phyloP scores from a whole-genome alignment of 1,140 invertebrate genomes.

The Tetramorium alpestre region DNA sequence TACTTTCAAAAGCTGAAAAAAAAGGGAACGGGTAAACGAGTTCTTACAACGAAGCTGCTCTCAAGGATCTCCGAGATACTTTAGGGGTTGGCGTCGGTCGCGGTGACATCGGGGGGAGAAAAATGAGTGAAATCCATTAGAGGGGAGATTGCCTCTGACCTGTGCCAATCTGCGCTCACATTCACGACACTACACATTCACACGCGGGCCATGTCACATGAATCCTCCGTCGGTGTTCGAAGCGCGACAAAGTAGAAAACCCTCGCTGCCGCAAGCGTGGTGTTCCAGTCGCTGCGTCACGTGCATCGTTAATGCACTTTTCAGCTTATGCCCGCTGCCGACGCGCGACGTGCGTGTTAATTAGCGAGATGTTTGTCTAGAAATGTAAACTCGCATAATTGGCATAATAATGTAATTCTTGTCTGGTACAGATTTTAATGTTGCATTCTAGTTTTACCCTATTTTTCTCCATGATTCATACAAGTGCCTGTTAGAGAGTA shows the following conservation, averaged over 20 bases:
- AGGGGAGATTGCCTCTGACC: conserved; percentile 79
- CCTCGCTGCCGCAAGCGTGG: conserved; percentile 7
- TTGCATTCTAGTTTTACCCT: not conserved
- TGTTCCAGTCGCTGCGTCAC: conserved; percentile 71
- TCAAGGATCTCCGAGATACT: conserved; percentile 68
- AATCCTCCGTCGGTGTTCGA: conserved; percentile 59
- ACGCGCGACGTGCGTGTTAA: conserved; percentile 31
- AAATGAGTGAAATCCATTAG: conserved; percentile 86
- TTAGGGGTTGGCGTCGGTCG: conserved; percentile 73
- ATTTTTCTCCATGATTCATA: no score
- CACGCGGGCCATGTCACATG: not conserved
- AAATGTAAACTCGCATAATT: conserved; percentile 33
- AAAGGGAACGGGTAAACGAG: conserved; percentile 62
- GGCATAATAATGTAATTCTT: conserved; percentile 32
- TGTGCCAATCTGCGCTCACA: conserved; percentile 66
- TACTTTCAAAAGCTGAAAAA: not conserved
- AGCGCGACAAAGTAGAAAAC: conserved; percentile 49
- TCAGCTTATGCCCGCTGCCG: conserved; percentile 47
- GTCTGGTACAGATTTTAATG: conserved; percentile 7
- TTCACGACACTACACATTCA: conserved; percentile 7
- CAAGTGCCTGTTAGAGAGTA: not conserved
- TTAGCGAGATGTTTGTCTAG: conserved; percentile 48
- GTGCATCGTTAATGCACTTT: conserved; percentile 78
- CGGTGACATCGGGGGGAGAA: conserved; percentile 80
- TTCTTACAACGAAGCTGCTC: conserved; percentile 33